Percentiles rank a stretch among this genome's conserved stretches.
Conservation (phyloP, 2,888 invertebrate species). For the Drosophila atripex region DNA sequence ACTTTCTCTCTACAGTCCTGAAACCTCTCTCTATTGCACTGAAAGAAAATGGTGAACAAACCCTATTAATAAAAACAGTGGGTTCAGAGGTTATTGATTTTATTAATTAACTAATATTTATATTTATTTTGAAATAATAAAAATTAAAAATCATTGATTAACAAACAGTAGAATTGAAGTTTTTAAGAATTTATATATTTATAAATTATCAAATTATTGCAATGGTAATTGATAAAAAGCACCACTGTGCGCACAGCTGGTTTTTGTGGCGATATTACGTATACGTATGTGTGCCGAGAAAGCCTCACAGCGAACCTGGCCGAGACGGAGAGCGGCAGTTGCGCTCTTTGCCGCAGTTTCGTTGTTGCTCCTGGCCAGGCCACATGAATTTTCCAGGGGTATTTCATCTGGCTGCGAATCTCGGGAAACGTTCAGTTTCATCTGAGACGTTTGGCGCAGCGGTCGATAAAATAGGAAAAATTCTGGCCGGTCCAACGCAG, state of each 20-base stretch:
- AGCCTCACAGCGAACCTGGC: constrained; percentile 1
- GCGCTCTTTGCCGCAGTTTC: constrained; percentile 73
- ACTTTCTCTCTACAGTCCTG: constrained; percentile 13
- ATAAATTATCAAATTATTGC: neutral
- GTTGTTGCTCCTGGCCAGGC: constrained; percentile 57
- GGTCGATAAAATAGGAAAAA: constrained; percentile 72
- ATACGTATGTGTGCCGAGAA: constrained; percentile 48
- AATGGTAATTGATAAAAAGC: neutral
- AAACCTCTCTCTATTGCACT: constrained; percentile 26
- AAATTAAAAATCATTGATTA: neutral
- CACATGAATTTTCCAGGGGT: constrained; percentile 70
- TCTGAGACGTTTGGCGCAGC: constrained; percentile 83
- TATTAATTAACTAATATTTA: neutral
- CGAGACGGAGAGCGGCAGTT: constrained; percentile 44
- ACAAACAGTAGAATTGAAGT: neutral
- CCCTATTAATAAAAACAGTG: constrained; percentile 4
- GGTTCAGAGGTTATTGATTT: neutral
- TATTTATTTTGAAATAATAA: neutral
- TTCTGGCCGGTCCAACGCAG: constrained; percentile 17
- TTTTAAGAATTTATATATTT: neutral
- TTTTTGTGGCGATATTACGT: constrained; percentile 51
- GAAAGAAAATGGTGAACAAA: constrained; percentile 2
- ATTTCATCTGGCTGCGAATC: constrained; percentile 73
- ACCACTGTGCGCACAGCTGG: constrained; percentile 49
- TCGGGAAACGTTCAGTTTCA: constrained; percentile 82